Percentiles rank a stretch among this genome's conserved stretches.
Conservation (phyloP, 2,888 invertebrate species). For the Exocentrus adspersus region DNA sequence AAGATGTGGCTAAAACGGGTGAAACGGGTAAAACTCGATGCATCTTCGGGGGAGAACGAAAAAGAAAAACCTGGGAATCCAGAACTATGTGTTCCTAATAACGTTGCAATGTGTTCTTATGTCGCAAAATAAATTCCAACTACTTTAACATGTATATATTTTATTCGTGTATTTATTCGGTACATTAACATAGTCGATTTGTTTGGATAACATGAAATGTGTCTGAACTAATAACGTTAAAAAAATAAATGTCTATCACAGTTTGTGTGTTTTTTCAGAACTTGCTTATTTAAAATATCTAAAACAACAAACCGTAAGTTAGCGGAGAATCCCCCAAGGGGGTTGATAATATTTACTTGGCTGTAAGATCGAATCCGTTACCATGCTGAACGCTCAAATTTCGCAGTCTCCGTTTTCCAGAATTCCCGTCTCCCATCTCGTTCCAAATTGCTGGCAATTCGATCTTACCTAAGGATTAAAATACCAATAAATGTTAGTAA, state of each 20-base stretch:
- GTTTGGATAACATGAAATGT: conserved; percentile 25
- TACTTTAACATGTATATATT: conserved; percentile 31
- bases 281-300: conserved; percentile 45
- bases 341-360: conserved; percentile 50
- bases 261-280: conserved; percentile 32
- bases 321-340: neutral
- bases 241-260: conserved; percentile 48
- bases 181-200: conserved; percentile 29
- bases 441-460: conserved; percentile 54
- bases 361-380: conserved; percentile 54
- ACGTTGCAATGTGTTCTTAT: no score
- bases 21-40: no score
- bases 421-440: conserved; percentile 51
- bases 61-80: no score
- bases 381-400: conserved; percentile 49
- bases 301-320: conserved; percentile 31
- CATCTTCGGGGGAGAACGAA: no score
- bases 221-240: conserved; percentile 37
- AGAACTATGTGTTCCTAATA: no score
- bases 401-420: conserved; percentile 52
- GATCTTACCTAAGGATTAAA: conserved; percentile 44
- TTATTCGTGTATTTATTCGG: conserved; percentile 28
- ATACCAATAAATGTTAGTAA: no score
- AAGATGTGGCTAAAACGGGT: no score
- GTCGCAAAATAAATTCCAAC: no score